These are phyloP conservation scores for Diprion similis DNA, from an alignment of 1,140 invertebrate species.

Conservation along the genomic window DNA sequence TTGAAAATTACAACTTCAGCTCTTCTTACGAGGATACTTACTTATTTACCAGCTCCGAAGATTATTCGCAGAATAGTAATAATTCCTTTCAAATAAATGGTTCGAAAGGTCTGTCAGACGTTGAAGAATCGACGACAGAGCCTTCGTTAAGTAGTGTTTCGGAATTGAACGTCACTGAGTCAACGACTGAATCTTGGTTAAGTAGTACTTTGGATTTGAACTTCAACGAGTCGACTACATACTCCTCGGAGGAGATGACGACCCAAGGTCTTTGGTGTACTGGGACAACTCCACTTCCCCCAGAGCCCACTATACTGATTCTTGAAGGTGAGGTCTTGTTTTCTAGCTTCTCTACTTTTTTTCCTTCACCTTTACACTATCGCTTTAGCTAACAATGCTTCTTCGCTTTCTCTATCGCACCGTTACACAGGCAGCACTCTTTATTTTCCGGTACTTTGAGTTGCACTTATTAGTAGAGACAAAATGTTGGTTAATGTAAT, in stretches of 20 bases:
- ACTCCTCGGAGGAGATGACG: conserved; percentile 41
- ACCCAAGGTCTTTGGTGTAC: conserved; percentile 56
- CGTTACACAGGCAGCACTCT: neutral
- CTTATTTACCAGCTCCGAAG: conserved; percentile 40
- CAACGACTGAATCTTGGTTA: conserved; percentile 21
- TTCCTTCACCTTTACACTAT: conserved; percentile 9
- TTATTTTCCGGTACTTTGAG: conserved; percentile 4
- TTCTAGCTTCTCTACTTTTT: conserved; percentile 24
- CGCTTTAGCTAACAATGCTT: conserved; percentile 17
- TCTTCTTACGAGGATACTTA: conserved; percentile 15
- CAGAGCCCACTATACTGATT: conserved; percentile 75
- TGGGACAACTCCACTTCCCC: conserved; percentile 67
- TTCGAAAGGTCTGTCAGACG: conserved; percentile 5
- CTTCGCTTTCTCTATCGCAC: conserved; percentile 19
- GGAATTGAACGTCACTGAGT: neutral
- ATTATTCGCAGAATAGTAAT: conserved; percentile 38
- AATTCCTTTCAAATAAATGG: conserved; percentile 18
- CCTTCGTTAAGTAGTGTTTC: conserved; percentile 26
- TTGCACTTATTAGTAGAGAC: neutral
- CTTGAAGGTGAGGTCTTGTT: conserved; percentile 73
- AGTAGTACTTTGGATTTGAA: conserved; percentile 24
- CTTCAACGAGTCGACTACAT: conserved; percentile 29
- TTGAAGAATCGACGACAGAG: neutral
- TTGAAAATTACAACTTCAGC: conserved; percentile 19
- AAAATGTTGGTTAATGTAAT: neutral